phyloP scores from a whole-genome alignment of 2,888 invertebrate genomes.

The Meteorus colon region DNA sequence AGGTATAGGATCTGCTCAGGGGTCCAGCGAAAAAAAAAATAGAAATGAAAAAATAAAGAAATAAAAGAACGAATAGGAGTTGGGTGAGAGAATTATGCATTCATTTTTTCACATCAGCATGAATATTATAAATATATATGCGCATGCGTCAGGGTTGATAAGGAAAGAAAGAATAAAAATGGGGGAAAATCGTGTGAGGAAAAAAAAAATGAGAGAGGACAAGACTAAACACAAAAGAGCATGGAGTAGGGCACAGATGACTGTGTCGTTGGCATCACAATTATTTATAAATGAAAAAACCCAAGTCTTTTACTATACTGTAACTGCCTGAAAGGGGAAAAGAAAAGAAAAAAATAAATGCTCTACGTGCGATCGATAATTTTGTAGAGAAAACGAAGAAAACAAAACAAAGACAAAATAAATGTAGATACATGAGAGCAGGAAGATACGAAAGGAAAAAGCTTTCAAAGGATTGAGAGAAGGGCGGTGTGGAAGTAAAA shows the following conservation, averaged over 20 bases:
- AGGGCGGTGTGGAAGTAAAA: constrained; percentile 16
- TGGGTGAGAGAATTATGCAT: not conserved
- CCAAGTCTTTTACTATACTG: not conserved
- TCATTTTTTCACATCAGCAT: not conserved
- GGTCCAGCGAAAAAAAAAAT: not conserved
- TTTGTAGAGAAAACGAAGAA: constrained; percentile 28
- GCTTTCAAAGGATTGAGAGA: constrained; percentile 32
- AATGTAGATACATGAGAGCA: constrained; percentile 22
- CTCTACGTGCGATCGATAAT: constrained; percentile 19
- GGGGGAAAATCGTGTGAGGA: constrained; percentile 13
- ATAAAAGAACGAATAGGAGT: not conserved
- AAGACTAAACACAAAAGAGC: constrained; percentile 3
- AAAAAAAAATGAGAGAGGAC: not conserved
- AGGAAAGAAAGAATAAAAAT: constrained; percentile 4
- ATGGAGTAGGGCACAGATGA: constrained; percentile 9
- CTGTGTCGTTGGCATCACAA: constrained; percentile 25
- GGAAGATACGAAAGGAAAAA: constrained; percentile 34
- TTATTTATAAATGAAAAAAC: constrained; percentile 4
- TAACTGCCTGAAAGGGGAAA: constrained; percentile 9
- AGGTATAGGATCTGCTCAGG: not conserved
- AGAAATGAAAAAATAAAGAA: not conserved
- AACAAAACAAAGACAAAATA: constrained; percentile 25
- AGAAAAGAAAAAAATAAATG: not conserved
- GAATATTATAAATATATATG: constrained; percentile 11
- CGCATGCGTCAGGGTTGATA: constrained; percentile 11